Base-by-base conservation (phyloP, 2,113 vertebrate species). In the Nerophis lumbriciformis region DNA sequence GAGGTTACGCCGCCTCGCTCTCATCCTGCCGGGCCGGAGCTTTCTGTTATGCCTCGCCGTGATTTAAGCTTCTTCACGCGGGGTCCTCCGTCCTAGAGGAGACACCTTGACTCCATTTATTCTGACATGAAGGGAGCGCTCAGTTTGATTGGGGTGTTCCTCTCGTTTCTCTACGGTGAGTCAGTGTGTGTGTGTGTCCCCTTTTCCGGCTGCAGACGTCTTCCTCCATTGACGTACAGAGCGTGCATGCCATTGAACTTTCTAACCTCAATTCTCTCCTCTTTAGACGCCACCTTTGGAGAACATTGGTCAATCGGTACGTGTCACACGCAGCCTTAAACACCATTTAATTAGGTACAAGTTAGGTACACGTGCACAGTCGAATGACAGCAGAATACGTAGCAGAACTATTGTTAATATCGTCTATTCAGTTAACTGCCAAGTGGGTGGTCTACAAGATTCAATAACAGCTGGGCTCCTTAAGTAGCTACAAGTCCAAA, bases 91-190 rank as follows among this genome's bases (percentile, higher is more conserved):
- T 48, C 71, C 77, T 65, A 73, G 63, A 42, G 74, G 77, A 70
- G 70, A 65, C 80, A 83, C 73, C 77, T 81, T 77, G 78, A 72
- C 80, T 85, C 28, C 73, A 64, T 82, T 83, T 84, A 79, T 75
- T 78, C 86, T 90, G 90, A 90, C 88, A 92, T 92, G 90, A 90
- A 84, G 88, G 80, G 71, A 87, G 80, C 77, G 58, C 81, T 90
- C 71, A 73, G 83, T 71, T 88, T 90, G 70, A 76, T 88, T 77
- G 80, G 84, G 79, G 71, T 90, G 62, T 79, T 89, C 65, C 82
- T 92, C 75, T 88, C 78, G 64, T 71, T 88, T 72, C 74, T 90
- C 63, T 81, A 66, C 52, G 89, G 90, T 92, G 83, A 92, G 90
- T 89, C 79, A 83, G 76, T 70, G 80, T 37, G 53, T n/a, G 12